Conservation (phyloP, 1,140 invertebrate genomes). For the Euwallacea fornicatus region DNA sequence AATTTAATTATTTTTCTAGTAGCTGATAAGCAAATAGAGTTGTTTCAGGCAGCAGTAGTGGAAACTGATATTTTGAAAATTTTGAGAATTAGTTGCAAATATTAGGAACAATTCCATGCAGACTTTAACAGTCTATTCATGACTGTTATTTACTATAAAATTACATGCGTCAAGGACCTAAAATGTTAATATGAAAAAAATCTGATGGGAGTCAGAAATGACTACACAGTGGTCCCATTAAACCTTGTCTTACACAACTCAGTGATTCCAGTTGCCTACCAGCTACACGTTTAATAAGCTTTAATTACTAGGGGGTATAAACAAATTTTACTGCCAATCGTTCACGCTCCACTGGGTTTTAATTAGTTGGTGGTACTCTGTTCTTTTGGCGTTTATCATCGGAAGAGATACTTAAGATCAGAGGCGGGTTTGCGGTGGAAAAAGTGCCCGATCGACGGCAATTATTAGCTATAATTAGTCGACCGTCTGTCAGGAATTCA, state of each 20-base stretch:
- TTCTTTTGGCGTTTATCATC: slow-evolving; percentile 22
- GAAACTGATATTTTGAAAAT: too few relatives aligned
- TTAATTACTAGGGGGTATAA: slow-evolving; percentile 27
- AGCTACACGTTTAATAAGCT: slow-evolving; percentile 22
- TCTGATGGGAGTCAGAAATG: too few relatives aligned
- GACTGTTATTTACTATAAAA: too few relatives aligned
- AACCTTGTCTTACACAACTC: neutral
- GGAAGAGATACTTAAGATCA: slow-evolving; percentile 10
- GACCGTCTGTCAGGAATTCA: neutral
- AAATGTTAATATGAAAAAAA: too few relatives aligned
- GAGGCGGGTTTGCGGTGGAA: slow-evolving; percentile 11
- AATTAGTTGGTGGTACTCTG: slow-evolving; percentile 29
- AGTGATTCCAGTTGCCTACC: neutral
- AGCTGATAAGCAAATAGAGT: too few relatives aligned
- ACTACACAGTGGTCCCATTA: neutral
- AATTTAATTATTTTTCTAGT: too few relatives aligned
- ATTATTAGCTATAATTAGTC: slow-evolving; percentile 1
- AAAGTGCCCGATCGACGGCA: slow-evolving; percentile 1
- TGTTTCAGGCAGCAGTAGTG: too few relatives aligned
- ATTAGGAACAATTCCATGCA: too few relatives aligned
- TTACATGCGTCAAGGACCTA: too few relatives aligned
- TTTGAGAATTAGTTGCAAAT: too few relatives aligned
- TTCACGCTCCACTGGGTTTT: slow-evolving; percentile 25
- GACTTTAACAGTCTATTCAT: too few relatives aligned
- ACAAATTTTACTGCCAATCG: slow-evolving; percentile 34